Evolutionary conservation across 2,888 invertebrate genomes (phyloP).

Genomic region (Oegoconia quadripuncta): DNA sequence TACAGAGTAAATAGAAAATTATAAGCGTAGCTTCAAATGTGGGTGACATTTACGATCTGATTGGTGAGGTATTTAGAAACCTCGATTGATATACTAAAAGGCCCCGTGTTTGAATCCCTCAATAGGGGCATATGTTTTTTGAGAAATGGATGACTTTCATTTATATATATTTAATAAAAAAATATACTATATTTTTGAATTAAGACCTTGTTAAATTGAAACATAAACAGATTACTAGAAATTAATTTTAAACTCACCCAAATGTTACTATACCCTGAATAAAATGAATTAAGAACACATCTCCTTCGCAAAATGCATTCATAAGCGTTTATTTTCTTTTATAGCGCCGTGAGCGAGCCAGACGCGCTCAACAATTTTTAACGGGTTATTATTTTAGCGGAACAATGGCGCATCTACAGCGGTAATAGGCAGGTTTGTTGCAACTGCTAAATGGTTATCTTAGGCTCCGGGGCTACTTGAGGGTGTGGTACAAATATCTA

Average conservation of each 20-base stretch:
- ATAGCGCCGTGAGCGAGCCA: conserved; percentile 25
- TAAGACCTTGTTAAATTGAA: too few species aligned
- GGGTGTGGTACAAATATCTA: conserved; percentile 30
- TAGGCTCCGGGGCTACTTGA: conserved; percentile 52
- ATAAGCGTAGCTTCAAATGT: too few species aligned
- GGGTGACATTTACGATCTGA: too few species aligned
- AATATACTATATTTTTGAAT: too few species aligned
- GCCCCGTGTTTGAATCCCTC: neutral
- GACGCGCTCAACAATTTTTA: conserved; percentile 45
- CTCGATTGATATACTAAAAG: too few species aligned
- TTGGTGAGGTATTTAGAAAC: too few species aligned
- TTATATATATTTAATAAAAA: too few species aligned
- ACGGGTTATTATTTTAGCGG: conserved; percentile 61
- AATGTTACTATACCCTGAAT: conserved; percentile 1
- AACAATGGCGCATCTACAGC: conserved; percentile 57
- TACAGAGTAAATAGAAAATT: too few species aligned
- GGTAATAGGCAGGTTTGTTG: conserved; percentile 66
- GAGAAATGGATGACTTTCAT: too few species aligned
- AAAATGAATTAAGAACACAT: conserved; percentile 16
- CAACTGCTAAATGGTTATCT: conserved; percentile 74
- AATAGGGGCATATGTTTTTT: too few species aligned
- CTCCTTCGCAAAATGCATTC: conserved; percentile 17
- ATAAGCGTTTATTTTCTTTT: conserved; percentile 22
- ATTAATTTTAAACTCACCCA: neutral
- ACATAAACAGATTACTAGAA: too few species aligned